phyloP scores from a whole-genome alignment of 1,140 invertebrate genomes.

The Drosophila pseudoobscura region DNA sequence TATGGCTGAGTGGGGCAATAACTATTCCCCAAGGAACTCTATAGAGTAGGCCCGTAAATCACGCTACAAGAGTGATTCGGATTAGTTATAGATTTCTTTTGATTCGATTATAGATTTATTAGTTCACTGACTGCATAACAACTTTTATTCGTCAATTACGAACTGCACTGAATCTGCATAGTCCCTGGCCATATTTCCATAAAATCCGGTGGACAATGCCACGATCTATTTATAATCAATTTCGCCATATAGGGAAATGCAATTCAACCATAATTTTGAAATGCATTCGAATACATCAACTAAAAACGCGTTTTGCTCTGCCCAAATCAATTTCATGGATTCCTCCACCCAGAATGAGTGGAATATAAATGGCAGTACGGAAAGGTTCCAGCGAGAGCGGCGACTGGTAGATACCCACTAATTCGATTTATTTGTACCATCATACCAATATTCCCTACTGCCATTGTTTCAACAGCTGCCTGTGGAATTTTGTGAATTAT shows the following conservation, averaged over 20 bases:
- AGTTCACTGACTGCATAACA: constrained; percentile 15
- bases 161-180: constrained; percentile 25
- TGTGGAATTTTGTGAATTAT: too few relatives aligned
- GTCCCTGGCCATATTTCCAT: constrained; percentile 21
- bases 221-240: constrained; percentile 41
- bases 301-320: constrained; percentile 7
- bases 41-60: constrained; percentile 18
- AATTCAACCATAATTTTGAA: constrained; percentile 30
- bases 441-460: too few relatives aligned
- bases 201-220: constrained; percentile 17
- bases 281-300: constrained; percentile 12
- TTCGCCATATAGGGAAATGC: constrained; percentile 40
- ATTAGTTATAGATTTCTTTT: constrained; percentile 51
- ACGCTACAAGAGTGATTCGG: constrained; percentile 12
- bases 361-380: neutral
- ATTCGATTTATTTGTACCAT: neutral
- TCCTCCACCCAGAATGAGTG: too few relatives aligned
- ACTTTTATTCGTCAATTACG: constrained; percentile 8
- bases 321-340: constrained; percentile 1
- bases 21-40: constrained; percentile 5
- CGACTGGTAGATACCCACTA: constrained; percentile 19
- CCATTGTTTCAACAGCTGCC: too few relatives aligned
- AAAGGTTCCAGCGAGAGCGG: neutral
- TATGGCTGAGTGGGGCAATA: constrained; percentile 17
- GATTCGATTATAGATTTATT: constrained; percentile 19